These are phyloP conservation scores for Naso thynnoides DNA, from an alignment of 2,797 vertebrate genomes.

Conservation along the genomic window DNA sequence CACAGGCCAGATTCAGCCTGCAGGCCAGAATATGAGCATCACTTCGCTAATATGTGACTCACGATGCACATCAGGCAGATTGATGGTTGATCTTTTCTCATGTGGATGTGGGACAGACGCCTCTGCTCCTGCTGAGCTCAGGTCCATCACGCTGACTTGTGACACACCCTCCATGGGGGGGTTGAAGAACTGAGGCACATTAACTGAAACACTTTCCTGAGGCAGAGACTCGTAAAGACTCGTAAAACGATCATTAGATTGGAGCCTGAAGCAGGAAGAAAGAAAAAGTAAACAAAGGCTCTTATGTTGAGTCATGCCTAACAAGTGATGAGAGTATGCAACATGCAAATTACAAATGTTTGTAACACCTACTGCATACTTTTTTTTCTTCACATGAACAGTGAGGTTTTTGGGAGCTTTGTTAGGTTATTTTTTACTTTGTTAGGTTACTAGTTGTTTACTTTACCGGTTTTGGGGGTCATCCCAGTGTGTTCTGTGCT, in stretches of 20 bases:
- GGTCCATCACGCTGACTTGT: conserved; percentile 52
- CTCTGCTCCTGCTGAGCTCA: conserved; percentile 24
- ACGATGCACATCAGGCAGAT: conserved; percentile 89
- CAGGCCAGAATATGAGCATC: no score
- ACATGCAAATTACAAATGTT: conserved; percentile 2
- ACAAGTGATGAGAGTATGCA: background rate
- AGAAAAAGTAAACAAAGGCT: background rate
- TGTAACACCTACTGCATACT: background rate
- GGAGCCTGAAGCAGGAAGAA: conserved; percentile 37
- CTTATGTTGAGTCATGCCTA: background rate
- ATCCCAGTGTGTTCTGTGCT: background rate
- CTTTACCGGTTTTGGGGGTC: conserved; percentile 49
- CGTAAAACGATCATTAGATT: background rate
- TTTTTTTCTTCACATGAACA: background rate
- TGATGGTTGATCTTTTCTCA: conserved; percentile 84
- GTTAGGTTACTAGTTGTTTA: background rate
- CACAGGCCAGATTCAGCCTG: no score
- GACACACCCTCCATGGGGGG: conserved; percentile 56
- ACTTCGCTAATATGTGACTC: conserved; percentile 68
- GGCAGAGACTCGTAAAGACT: conserved; percentile 7
- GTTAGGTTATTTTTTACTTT: background rate
- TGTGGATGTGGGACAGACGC: conserved; percentile 63
- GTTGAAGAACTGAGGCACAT: conserved; percentile 65
- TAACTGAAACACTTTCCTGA: conserved; percentile 55
- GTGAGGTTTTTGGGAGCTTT: background rate